phyloP scores from a whole-genome alignment of 2,797 vertebrate species.

The Botia kubotai region DNA sequence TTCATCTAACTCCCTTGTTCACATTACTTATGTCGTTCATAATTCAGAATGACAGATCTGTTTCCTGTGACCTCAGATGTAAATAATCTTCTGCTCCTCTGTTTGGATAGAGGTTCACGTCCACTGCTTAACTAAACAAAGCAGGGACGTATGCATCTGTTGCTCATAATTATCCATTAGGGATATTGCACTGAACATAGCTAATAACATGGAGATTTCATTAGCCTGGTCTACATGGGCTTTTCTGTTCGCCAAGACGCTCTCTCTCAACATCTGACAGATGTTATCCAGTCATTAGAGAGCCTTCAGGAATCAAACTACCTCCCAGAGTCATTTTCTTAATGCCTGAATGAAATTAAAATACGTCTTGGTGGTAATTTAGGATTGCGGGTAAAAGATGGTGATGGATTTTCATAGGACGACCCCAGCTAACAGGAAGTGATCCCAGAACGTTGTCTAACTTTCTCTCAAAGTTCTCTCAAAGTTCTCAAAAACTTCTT shows the following conservation, averaged over 20 bases:
- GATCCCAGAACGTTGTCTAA: too few relatives aligned
- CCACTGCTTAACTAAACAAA: conserved; percentile 33
- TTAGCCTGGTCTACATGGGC: conserved; percentile 13
- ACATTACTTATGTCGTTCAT: neutral
- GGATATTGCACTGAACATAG: conserved; percentile 23
- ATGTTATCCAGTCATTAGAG: conserved; percentile 45
- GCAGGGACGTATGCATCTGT: conserved; percentile 29
- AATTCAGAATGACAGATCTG: conserved; percentile 40
- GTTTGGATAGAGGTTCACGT: neutral
- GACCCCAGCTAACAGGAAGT: too few relatives aligned
- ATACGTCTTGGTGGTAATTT: conserved; percentile 24
- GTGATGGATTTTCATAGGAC: conserved; percentile 19
- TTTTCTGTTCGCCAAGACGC: neutral
- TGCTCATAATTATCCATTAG: conserved; percentile 48
- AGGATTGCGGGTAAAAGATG: neutral
- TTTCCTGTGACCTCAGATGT: conserved; percentile 27
- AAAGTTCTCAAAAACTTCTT: too few relatives aligned
- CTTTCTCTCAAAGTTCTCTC: too few relatives aligned
- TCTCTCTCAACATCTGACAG: conserved; percentile 28
- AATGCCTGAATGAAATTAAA: conserved; percentile 42
- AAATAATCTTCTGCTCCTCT: conserved; percentile 14
- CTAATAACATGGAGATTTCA: conserved; percentile 41
- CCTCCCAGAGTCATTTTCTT: conserved; percentile 39
- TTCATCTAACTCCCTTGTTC: conserved; percentile 12
- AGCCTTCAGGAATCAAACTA: conserved; percentile 32